These are phyloP conservation scores for Ectemnius cavifrons DNA, from an alignment of 2,888 invertebrate species.

Conservation along the genomic window DNA sequence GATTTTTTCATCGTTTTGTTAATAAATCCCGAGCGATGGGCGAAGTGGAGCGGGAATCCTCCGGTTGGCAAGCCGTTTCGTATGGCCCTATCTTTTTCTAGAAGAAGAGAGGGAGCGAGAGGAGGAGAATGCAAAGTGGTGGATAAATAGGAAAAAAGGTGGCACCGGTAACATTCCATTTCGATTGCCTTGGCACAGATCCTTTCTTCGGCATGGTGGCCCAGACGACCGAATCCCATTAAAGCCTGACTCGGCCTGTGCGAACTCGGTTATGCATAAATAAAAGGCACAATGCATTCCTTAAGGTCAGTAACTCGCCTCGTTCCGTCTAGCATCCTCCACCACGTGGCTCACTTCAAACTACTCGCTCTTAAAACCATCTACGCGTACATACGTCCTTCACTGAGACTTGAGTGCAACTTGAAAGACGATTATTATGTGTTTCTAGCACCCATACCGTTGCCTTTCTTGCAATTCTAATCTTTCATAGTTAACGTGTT, in stretches of 20 bases:
- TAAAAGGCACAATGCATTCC: constrained; percentile 52
- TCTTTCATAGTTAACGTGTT: too few species aligned
- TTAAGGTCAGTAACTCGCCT: constrained; percentile 51
- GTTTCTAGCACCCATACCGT: too few species aligned
- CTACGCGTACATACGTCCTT: too few species aligned
- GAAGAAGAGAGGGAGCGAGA: background rate
- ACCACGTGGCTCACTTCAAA: too few species aligned
- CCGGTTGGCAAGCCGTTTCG: background rate
- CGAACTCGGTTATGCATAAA: constrained; percentile 64
- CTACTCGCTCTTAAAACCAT: too few species aligned
- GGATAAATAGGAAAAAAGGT: constrained; percentile 22
- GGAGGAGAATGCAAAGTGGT: constrained; percentile 7
- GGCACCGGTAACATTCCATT: constrained; percentile 46
- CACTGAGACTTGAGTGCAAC: too few species aligned
- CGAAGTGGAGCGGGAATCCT: too few species aligned
- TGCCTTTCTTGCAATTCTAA: too few species aligned
- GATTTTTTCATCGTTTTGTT: too few species aligned
- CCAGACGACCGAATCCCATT: constrained; percentile 50
- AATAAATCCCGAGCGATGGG: too few species aligned
- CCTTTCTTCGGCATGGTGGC: constrained; percentile 50
- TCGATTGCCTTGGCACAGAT: constrained; percentile 56
- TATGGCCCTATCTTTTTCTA: background rate
- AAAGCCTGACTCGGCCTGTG: constrained; percentile 58
- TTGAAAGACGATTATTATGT: too few species aligned
- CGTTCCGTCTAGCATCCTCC: too few species aligned